Evolutionary conservation across 2,797 vertebrate species (phyloP), one percentile per base, ranked within the genome.

Genomic region (Sebastes kiyomatsui): DNA sequence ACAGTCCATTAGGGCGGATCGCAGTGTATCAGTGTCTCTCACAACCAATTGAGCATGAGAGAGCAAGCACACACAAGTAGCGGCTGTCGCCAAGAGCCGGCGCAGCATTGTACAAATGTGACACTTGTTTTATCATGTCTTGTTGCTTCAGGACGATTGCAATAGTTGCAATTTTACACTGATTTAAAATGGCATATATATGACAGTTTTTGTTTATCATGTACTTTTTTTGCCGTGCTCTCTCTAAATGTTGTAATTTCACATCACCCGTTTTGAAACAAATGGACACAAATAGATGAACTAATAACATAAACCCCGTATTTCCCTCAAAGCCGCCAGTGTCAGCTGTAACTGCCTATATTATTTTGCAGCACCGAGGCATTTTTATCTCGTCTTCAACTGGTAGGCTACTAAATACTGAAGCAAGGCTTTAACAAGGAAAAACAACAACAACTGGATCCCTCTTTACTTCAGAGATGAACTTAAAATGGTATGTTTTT

Each of bases 1-100:
- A 75, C 74, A 91, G 83, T 90, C 89, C 89, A 91, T 92, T 88
- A 90, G 84, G 90, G 67, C 67, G 38, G 69, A 82, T 89, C 73
- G 42, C 81, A 84, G 86, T 81, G 84, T 87, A 90, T 90, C 87
- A 90, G 80, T 90, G 89, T 90, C 82, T 88, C 86, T 59, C 5
- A 56, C 85, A 87, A 69, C 79, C 87, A 92, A 90, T 87, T 90
- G 89, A 91, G 89, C 88, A 73, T 88, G 87, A 90, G 83, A 78
- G 82, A 88, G 87, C 73, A 73, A 77, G 75, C 72, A 81, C 84
- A 87, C 83, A 84, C 78, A 81, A 64, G 62, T 6, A 25, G 77
- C 6, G 14, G 60, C 75, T 69, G 78, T 67, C 23, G 52, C 75
- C 78, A 54, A 7, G 66, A 86, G 78, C 56, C 14, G 20, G 22